These are phyloP conservation scores for Lepidurus apus DNA, from an alignment of 1,140 invertebrate species.

Conservation along the genomic window DNA sequence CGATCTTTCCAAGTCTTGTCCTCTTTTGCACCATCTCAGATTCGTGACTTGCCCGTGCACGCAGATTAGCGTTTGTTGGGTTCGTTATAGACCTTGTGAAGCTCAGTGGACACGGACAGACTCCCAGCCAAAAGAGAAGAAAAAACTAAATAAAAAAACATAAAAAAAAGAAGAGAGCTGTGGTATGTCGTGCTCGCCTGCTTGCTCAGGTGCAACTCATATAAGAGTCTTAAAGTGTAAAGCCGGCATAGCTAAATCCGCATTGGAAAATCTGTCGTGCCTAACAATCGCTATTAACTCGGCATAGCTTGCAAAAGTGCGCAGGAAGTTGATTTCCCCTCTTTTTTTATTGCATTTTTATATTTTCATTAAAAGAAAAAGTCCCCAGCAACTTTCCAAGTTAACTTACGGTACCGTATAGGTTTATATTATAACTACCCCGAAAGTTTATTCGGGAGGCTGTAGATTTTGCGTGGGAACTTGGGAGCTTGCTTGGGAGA, in stretches of 20 bases:
- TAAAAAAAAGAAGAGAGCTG: not conserved
- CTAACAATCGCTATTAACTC: not conserved
- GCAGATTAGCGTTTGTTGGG: not conserved
- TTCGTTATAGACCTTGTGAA: not conserved
- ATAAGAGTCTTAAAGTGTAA: not conserved
- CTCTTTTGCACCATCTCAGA: constrained; percentile 17
- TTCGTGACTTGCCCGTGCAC: constrained; percentile 4
- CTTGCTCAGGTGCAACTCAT: constrained; percentile 12
- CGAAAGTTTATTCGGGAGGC: not conserved
- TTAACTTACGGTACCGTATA: no score
- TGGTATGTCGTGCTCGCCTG: constrained; percentile 6
- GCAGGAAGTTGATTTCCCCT: not conserved
- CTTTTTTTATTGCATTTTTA: not conserved
- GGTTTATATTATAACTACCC: no score
- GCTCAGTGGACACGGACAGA: not conserved
- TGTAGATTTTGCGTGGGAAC: not conserved
- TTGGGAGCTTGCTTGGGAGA: not conserved
- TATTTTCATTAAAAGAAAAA: no score
- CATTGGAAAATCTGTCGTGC: not conserved
- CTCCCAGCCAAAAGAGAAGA: not conserved
- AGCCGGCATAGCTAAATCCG: not conserved
- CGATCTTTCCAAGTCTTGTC: not conserved
- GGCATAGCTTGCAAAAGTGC: not conserved
- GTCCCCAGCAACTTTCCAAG: no score
- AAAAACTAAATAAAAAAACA: not conserved